A percentile compares a stretch with the other conserved stretches of the same genome.
phyloP scores from a whole-genome alignment of 2,888 invertebrate genomes.

The Lycocerus yunnanus region DNA sequence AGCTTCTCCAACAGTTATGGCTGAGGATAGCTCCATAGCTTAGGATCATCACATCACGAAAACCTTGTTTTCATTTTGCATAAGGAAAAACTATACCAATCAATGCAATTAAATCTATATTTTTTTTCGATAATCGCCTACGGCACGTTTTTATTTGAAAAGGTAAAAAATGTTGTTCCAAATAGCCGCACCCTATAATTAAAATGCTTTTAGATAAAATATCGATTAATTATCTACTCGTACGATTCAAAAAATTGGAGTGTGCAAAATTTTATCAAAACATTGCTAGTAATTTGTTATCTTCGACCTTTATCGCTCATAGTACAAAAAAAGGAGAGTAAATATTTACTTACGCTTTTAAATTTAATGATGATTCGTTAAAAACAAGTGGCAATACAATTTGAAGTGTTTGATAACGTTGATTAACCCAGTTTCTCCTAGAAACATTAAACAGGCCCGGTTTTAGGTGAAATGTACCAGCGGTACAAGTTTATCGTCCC shows the following conservation, averaged over 20 bases:
- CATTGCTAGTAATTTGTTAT: background rate
- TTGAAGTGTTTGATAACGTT: background rate
- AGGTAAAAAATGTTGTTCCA: no score
- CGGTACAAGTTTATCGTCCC: no score
- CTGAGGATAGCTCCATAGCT: no score
- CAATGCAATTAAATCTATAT: no score
- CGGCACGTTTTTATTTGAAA: no score
- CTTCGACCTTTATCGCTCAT: background rate
- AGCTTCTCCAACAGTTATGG: no score
- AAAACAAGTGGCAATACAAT: background rate
- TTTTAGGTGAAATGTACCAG: no score
- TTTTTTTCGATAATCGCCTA: no score
- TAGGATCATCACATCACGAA: no score
- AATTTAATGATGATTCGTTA: background rate
- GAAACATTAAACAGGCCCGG: background rate
- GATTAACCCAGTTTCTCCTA: background rate
- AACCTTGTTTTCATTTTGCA: no score
- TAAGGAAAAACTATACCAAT: no score
- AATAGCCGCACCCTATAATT: background rate
- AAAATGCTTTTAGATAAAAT: background rate
- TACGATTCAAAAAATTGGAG: background rate
- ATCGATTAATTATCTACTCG: background rate
- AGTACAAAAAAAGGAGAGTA: background rate
- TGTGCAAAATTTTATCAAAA: background rate
- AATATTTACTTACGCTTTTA: background rate